Evolutionary conservation across 2,888 invertebrate species (phyloP).

Genomic region (Lingula anatina): DNA sequence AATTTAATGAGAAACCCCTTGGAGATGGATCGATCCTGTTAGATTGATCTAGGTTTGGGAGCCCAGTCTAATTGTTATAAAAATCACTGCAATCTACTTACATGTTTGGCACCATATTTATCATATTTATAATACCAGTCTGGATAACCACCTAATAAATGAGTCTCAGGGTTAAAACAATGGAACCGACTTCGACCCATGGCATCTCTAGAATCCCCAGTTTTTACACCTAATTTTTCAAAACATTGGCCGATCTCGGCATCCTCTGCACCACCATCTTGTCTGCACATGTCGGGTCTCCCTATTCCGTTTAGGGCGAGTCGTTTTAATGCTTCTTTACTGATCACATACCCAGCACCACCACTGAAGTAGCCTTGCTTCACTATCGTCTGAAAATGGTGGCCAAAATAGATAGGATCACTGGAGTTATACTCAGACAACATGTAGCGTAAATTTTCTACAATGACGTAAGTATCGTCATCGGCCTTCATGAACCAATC

Average conservation of each 20-base stretch:
- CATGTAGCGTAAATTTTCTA: conserved; percentile 90
- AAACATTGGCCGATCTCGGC: conserved; percentile 84
- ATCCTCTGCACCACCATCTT: conserved; percentile 75
- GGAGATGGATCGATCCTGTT: too few relatives aligned
- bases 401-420: conserved; percentile 72
- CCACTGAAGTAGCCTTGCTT: conserved; percentile 52
- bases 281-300: conserved; percentile 63
- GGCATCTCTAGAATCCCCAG: conserved; percentile 33
- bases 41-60: too few relatives aligned
- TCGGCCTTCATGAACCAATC: conserved; percentile 98
- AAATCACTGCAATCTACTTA: conserved; percentile 10
- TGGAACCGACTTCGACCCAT: conserved; percentile 41
- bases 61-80: too few relatives aligned
- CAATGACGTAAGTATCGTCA: conserved; percentile 91
- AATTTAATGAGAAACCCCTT: too few relatives aligned
- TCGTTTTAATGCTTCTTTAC: conserved; percentile 67
- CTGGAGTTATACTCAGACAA: conserved; percentile 67
- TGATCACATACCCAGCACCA: conserved; percentile 79
- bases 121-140: conserved; percentile 41
- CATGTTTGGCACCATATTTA: conserved; percentile 35
- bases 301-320: conserved; percentile 64
- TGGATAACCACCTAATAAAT: conserved; percentile 35
- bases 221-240: conserved; percentile 29
- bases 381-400: conserved; percentile 16
- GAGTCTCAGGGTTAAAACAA: conserved; percentile 37